A percentile compares a stretch with the other conserved stretches of the same genome.
Evolutionary conservation across 2,888 invertebrate genomes (phyloP).

Genomic region (Limnephilus rhombicus): DNA sequence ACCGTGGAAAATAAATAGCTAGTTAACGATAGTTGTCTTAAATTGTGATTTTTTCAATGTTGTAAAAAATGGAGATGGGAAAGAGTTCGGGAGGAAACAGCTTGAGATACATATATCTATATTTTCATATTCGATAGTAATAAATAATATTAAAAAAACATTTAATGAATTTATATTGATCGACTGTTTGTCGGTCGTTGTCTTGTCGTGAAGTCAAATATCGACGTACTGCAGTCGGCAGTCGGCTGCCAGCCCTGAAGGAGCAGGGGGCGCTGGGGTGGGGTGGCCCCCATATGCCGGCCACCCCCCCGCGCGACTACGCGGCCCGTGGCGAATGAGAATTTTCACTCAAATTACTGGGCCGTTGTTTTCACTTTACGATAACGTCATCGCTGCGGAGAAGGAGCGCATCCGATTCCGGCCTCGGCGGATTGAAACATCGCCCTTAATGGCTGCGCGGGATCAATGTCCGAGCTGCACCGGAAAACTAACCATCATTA

Average conservation of each 20-base stretch:
- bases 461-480: background rate
- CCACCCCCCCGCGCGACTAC: conserved; percentile 10
- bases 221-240: background rate
- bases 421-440: background rate
- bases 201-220: background rate
- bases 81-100: too few relatives aligned
- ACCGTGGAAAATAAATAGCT: too few relatives aligned
- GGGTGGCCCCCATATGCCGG: conserved; percentile 17
- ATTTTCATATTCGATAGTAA: too few relatives aligned
- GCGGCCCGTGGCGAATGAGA: conserved; percentile 45
- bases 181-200: background rate
- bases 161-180: background rate
- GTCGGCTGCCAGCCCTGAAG: background rate
- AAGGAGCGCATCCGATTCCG: conserved; percentile 10
- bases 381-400: conserved; percentile 32
- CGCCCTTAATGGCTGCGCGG: background rate
- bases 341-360: conserved; percentile 45
- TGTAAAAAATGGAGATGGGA: too few relatives aligned
- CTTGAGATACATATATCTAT: too few relatives aligned
- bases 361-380: conserved; percentile 46
- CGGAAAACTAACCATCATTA: background rate
- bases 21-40: too few relatives aligned
- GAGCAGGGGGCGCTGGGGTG: background rate
- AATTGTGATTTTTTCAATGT: too few relatives aligned
- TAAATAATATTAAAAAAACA: too few relatives aligned